Conservation (phyloP, 2,113 vertebrate genomes). For the Salvator merianae region DNA sequence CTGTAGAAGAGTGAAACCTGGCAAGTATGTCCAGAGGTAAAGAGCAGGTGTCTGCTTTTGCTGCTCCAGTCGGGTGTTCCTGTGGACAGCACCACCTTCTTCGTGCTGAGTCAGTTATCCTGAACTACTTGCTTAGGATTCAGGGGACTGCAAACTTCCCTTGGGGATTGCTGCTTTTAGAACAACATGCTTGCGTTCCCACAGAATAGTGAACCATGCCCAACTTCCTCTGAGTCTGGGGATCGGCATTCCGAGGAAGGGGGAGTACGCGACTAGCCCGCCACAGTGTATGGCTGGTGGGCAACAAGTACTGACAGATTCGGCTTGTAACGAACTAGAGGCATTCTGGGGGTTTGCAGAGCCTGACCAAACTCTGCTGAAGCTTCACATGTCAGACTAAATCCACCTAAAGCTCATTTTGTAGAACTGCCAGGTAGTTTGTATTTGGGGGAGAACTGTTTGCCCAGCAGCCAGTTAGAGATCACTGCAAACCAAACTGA, state of each 20-base stretch:
- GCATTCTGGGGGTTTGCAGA: too few species aligned
- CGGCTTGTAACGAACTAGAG: neutral
- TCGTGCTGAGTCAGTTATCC: fast-evolving
- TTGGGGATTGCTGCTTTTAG: fast-evolving
- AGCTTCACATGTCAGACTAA: too few species aligned
- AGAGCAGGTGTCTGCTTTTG: neutral
- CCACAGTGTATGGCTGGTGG: too few species aligned
- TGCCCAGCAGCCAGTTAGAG: too few species aligned
- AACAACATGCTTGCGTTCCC: fast-evolving
- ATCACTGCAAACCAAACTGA: too few species aligned
- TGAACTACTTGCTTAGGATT: fast-evolving
- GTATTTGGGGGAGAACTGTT: too few species aligned
- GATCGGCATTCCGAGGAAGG: too few species aligned
- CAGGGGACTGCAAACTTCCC: neutral
- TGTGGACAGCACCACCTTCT: neutral
- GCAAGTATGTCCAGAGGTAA: fast-evolving
- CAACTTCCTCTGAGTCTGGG: too few species aligned
- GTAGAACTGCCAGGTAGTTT: neutral
- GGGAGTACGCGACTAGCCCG: too few species aligned
- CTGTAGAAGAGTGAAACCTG: fast-evolving
- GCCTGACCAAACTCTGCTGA: too few species aligned
- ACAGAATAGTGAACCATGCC: too few species aligned
- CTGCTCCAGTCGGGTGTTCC: fast-evolving
- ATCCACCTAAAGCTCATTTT: neutral
- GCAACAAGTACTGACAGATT: neutral